phyloP scores from a whole-genome alignment of 2,113 vertebrate genomes.

The Macroglossus sobrinus region DNA sequence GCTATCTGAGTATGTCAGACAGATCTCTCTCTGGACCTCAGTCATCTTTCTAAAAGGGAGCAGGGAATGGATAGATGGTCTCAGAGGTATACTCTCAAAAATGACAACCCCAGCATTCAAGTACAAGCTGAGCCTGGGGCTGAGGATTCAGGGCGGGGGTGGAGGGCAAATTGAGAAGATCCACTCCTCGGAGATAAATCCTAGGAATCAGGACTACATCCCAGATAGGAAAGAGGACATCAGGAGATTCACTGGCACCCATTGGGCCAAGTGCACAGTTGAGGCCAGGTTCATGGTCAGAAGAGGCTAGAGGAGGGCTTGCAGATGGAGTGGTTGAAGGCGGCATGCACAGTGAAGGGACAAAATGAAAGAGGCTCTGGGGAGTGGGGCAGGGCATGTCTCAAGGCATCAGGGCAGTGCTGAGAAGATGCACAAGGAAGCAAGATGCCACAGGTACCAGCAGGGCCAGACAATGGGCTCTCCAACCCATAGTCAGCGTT shows the following conservation, averaged over 20 bases:
- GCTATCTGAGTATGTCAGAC: not conserved
- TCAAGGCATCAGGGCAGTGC: fast-evolving
- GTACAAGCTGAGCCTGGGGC: not conserved
- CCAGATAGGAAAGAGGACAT: not conserved
- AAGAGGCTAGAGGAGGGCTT: not conserved
- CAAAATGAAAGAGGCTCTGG: not conserved
- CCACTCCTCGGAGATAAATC: not conserved
- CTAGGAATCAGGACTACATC: not conserved
- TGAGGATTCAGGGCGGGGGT: not conserved
- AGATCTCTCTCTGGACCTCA: not conserved
- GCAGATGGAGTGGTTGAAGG: not conserved
- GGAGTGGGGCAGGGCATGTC: no score
- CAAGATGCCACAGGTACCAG: not conserved
- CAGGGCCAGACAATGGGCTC: no score
- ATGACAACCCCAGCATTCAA: not conserved
- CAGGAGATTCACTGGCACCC: not conserved
- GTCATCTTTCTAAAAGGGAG: not conserved
- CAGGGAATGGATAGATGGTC: not conserved
- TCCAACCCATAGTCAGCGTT: fast-evolving
- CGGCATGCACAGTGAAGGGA: not conserved
- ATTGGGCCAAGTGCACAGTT: not conserved
- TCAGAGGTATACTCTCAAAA: not conserved
- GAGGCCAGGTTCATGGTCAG: not conserved
- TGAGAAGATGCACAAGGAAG: not conserved
- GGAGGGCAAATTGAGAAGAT: not conserved